Base-by-base conservation (phyloP, 1,140 invertebrate genomes). In the Reticulitermes speratus region DNA sequence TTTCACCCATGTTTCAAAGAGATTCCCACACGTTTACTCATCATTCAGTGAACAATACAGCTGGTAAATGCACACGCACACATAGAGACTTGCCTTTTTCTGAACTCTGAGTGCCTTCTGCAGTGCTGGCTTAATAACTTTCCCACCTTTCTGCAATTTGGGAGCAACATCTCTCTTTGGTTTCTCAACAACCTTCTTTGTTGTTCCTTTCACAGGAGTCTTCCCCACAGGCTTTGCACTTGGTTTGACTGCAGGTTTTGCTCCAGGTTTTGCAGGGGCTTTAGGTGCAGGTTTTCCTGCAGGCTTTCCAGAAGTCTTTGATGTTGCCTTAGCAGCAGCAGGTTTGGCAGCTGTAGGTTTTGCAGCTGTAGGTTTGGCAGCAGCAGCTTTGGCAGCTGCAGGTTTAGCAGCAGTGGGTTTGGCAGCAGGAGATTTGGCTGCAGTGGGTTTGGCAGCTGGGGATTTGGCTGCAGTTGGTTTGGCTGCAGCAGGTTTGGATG, bases 41-140 rank as follows among this genome's bases (percentile, higher is more conserved):
- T 92, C 91, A 92, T 90, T 84, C 21, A 44, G 14, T 55, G 19
- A 55, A 48, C 7, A 48, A 16, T 45, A 45, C 14, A 55, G 52
- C 52, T 55, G 19, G 14, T 48, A 55, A 55, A 16, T 55, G 19
- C 19, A 55, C 0, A 55, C 3, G 55, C 9, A 84, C 44, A 84
- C 19, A 45, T 45, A 25, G 5, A 45, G 38, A 88, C 89, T 89
- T 90, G 97, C 96, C 94, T 97, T 97, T 88, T 95, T 95, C 90
- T 97, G 96, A 38, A 94, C 93, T 90, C 96, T 96, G 81, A 94
- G 92, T 85, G 96, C 96, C 88, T 92, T 92, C 82, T 90, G 90
- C 30, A 91, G 88, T 52, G 91, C 89, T 81, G 44, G 86, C 85
- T 84, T 86, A 38, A 59, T 12, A 23, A 85, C 45, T 52, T 88